These are phyloP conservation scores for Spea multiplicata DNA, from an alignment of 2,113 vertebrate species.

Conservation along the genomic window DNA sequence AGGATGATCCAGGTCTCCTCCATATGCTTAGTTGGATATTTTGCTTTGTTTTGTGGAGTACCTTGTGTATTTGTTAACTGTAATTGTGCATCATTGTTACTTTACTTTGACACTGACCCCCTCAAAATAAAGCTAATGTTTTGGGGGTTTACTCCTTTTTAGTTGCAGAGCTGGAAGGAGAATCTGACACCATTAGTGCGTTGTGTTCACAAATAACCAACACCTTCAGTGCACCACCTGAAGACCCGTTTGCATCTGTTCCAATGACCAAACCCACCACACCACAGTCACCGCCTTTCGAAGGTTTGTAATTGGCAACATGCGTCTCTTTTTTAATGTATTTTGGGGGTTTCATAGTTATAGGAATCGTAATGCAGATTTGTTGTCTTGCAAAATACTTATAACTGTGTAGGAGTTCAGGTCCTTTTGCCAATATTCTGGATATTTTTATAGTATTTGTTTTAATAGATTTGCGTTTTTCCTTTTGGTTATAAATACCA, in stretches of 20 bases:
- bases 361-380: background rate
- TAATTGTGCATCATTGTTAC: no score
- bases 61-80: no score
- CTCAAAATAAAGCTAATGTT: background rate
- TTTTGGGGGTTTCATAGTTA: no score
- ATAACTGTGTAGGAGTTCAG: no score
- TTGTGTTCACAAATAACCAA: slow-evolving; percentile 94
- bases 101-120: no score
- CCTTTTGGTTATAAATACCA: background rate
- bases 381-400: background rate
- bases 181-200: slow-evolving; percentile 92
- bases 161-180: slow-evolving; percentile 92
- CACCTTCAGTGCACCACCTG: slow-evolving; percentile 85
- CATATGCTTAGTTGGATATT: no score
- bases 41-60: no score
- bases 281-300: slow-evolving; percentile 86
- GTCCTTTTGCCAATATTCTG: background rate
- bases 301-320: slow-evolving; percentile 71
- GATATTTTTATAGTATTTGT: background rate
- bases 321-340: no score
- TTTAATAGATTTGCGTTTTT: background rate
- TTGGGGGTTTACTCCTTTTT: slow-evolving; percentile 46
- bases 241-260: slow-evolving; percentile 92
- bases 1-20: no score
- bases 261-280: slow-evolving; percentile 85